phyloP scores from a whole-genome alignment of 2,888 invertebrate genomes.

The Philereme vetulata region DNA sequence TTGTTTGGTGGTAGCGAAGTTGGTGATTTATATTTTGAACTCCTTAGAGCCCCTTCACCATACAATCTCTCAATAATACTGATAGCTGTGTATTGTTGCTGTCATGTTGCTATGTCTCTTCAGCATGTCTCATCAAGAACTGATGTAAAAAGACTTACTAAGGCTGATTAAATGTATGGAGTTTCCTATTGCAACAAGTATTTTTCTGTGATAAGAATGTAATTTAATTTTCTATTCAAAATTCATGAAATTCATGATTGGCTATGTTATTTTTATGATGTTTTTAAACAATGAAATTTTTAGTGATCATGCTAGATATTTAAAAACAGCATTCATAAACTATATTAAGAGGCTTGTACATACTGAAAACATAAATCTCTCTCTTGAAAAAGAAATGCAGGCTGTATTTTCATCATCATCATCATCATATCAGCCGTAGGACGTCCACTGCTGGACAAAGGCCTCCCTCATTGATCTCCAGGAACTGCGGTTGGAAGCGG shows the following conservation, averaged over 20 bases:
- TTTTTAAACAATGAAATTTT: not conserved
- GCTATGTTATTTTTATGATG: constrained; percentile 12
- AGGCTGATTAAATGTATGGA: constrained; percentile 37
- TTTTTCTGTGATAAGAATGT: constrained; percentile 24
- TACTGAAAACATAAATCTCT: no score
- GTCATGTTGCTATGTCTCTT: constrained; percentile 75
- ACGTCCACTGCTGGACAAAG: no score
- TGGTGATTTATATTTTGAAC: constrained; percentile 87
- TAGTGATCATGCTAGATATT: not conserved
- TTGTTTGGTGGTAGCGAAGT: constrained; percentile 91
- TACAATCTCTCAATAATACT: constrained; percentile 59
- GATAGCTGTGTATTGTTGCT: constrained; percentile 69
- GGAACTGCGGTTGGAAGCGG: no score
- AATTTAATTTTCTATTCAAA: constrained; percentile 4
- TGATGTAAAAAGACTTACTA: constrained; percentile 44
- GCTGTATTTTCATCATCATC: no score
- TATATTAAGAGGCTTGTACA: no score
- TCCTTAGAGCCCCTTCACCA: constrained; percentile 74
- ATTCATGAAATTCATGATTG: not conserved
- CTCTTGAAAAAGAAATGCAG: no score
- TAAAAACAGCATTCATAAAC: no score
- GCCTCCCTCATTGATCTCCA: no score
- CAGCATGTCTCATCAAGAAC: constrained; percentile 67
- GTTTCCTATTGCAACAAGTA: constrained; percentile 11
- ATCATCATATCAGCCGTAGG: no score